Evolutionary conservation across 2,888 invertebrate genomes (phyloP).

Genomic region (Stenodera caucasica): DNA sequence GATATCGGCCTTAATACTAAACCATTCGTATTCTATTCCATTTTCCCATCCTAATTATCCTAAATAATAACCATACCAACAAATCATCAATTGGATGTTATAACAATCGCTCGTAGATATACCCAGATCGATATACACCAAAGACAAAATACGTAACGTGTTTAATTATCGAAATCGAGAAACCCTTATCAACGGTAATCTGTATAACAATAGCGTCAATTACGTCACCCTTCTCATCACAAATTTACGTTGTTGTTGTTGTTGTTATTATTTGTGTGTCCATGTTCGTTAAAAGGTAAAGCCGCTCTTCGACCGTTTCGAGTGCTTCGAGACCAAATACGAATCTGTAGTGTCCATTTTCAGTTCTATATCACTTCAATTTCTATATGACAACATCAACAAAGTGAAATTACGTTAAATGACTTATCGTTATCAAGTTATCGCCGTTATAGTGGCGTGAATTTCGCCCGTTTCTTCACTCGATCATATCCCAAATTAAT

Average conservation of each 20-base stretch:
- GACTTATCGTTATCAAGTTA: neutral
- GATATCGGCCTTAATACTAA: neutral
- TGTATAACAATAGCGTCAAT: neutral
- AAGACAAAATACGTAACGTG: neutral
- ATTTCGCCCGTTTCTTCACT: too few species aligned
- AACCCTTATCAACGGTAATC: slow-evolving; percentile 1
- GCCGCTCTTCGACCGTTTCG: neutral
- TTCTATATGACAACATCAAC: neutral
- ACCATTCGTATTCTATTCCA: neutral
- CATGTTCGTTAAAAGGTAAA: neutral
- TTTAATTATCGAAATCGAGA: neutral
- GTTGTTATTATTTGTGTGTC: neutral
- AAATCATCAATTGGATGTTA: too few species aligned
- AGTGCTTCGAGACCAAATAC: neutral
- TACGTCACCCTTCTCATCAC: neutral
- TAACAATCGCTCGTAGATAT: too few species aligned
- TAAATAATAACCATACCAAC: neutral
- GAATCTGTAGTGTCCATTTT: neutral
- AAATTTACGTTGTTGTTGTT: neutral
- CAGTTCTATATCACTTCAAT: neutral
- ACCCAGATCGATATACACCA: neutral
- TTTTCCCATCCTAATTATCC: neutral
- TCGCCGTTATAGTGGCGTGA: too few species aligned
- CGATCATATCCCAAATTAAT: too few species aligned
- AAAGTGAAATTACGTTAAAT: neutral